Base-by-base conservation (phyloP, 1,140 invertebrate species). In the Batillaria attramentaria region DNA sequence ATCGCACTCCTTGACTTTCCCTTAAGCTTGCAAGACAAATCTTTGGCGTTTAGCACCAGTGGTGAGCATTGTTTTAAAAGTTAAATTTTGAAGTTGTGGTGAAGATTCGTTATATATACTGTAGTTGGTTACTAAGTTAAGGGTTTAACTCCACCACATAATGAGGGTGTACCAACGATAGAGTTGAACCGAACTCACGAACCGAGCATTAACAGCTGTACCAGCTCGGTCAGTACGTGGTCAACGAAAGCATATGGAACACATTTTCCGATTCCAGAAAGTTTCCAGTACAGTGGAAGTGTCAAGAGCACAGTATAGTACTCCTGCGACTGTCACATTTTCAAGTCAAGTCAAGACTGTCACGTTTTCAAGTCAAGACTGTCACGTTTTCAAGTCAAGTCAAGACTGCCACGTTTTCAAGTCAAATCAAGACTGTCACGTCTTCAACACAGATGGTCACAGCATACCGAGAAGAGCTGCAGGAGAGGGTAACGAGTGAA, bases 401-500 rank as follows among this genome's bases (percentile, higher is more conserved):
- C 46, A 13, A 24, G 10, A 24, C 24, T 10, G 10, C 10, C 24
- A 24, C 24, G 46, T 50, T 24, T 50, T 10, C 24, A 24, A 50
- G 24, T 24, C 24, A 24, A 50, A 50, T n/a, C n/a, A n/a, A n/a
- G n/a, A n/a, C n/a, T n/a, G 46, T 50, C 10, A 13, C 10, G 10
- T 24, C 24, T 10, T 50, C 10, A 50, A 50, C 46, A 13, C 10
- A 50, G 24, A 10, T 50, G 46, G n/a, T n/a, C 46, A 13, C 10
- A 50, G 24, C 50, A 39, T 35, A 73, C 41, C 28, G 57, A 69
- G 28, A 54, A 33, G 16, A 79, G 69, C 60, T 50, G 69, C 28
- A 78, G 57, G 4, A 78, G 0, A 20, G 65, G 77, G 77, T 78
- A 85, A 75, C 46, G 65, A 8, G 43, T 78, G 0, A 82, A 39